A percentile compares a stretch with the other conserved stretches of the same genome.
phyloP scores from a whole-genome alignment of 2,888 invertebrate genomes.

The Parascotia fuliginaria region DNA sequence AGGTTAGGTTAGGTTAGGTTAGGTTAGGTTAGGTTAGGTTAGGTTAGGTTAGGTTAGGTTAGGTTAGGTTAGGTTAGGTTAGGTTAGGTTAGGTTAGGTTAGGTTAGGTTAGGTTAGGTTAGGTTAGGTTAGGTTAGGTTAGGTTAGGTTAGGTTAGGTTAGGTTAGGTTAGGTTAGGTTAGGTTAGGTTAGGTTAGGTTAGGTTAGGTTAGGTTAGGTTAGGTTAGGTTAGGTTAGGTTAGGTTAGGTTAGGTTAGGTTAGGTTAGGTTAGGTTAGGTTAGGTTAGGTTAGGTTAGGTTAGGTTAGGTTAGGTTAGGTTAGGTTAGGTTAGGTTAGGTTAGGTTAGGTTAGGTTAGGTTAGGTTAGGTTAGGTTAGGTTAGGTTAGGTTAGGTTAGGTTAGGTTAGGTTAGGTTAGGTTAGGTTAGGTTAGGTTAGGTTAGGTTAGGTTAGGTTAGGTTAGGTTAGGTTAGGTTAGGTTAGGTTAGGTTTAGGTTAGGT shows the following conservation, averaged over 20 bases:
- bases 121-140: slow-evolving; percentile 7
- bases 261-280: slow-evolving; percentile 4
- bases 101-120: slow-evolving; percentile 7
- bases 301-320: slow-evolving; percentile 4
- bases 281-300: slow-evolving; percentile 4
- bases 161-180: slow-evolving; percentile 7
- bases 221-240: slow-evolving; percentile 6
- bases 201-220: slow-evolving; percentile 7
- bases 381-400: slow-evolving; percentile 4
- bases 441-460: not conserved
- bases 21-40: slow-evolving; percentile 7
- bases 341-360: slow-evolving; percentile 4
- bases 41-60: slow-evolving; percentile 7
- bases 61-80: slow-evolving; percentile 7
- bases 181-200: slow-evolving; percentile 7
- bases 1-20: slow-evolving; percentile 7
- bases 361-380: slow-evolving; percentile 4
- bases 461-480: not conserved
- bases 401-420: slow-evolving; percentile 2
- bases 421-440: not conserved
- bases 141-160: slow-evolving; percentile 7
- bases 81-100: slow-evolving; percentile 7
- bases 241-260: slow-evolving; percentile 4
- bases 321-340: slow-evolving; percentile 4
- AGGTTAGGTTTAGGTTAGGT: no score